Evolutionary conservation across 2,888 invertebrate species (phyloP).

Genomic region (Agrochola lota): DNA sequence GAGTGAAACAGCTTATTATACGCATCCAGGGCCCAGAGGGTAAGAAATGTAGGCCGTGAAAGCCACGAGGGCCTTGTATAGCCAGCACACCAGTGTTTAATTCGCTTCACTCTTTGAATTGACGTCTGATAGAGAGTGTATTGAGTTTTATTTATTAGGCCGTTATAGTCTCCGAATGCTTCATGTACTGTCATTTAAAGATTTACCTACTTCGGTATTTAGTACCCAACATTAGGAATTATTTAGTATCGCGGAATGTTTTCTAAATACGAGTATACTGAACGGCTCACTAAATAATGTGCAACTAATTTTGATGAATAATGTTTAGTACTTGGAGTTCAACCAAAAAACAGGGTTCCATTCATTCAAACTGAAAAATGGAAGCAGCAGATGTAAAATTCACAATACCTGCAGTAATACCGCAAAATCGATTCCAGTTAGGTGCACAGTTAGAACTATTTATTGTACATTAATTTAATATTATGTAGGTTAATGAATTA

Average conservation of each 20-base stretch:
- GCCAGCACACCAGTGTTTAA: background rate
- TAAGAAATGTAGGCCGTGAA: background rate
- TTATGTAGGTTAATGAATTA: slow-evolving; percentile 19
- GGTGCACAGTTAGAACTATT: background rate
- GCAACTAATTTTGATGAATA: slow-evolving; percentile 26
- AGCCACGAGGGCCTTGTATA: background rate
- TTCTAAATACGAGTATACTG: slow-evolving; percentile 16
- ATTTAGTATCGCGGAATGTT: slow-evolving; percentile 13
- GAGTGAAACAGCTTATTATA: background rate
- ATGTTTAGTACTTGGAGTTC: slow-evolving; percentile 32
- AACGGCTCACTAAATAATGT: slow-evolving; percentile 16
- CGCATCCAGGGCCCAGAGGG: background rate
- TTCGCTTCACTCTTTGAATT: background rate
- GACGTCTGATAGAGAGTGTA: too few species aligned
- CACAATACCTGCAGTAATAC: background rate
- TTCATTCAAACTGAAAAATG: slow-evolving; percentile 24
- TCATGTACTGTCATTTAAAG: slow-evolving; percentile 8
- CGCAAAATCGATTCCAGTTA: background rate
- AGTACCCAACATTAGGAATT: background rate
- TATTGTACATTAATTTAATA: slow-evolving; percentile 4
- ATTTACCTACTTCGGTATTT: background rate
- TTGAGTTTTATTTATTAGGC: background rate
- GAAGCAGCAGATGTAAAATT: slow-evolving; percentile 2
- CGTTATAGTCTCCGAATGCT: background rate
- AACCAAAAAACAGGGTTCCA: slow-evolving; percentile 23